Evolutionary conservation across 1,140 invertebrate genomes (phyloP).

Genomic region (Apis laboriosa): DNA sequence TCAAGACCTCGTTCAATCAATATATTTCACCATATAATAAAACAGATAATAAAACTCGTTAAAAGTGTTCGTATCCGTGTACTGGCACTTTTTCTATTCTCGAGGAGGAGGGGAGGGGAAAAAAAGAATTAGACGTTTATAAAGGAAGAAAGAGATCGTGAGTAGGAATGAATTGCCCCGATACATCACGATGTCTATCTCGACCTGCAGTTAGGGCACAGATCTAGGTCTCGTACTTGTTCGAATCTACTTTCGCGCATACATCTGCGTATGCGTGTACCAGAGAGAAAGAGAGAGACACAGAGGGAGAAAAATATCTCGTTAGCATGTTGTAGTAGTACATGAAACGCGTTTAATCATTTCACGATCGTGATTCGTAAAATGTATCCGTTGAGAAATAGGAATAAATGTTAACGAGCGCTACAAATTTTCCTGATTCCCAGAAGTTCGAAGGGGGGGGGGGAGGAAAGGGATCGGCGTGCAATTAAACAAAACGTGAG

Average conservation of each 20-base stretch:
- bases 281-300: not conserved
- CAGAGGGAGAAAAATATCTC: not conserved
- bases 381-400: slow-evolving; percentile 4
- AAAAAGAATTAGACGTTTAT: not conserved
- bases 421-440: slow-evolving; percentile 51
- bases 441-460: slow-evolving; percentile 57
- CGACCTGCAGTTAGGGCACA: not conserved
- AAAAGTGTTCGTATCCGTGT: too few species aligned
- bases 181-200: slow-evolving; percentile 51
- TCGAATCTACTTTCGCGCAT: not conserved
- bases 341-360: slow-evolving; percentile 22
- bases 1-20: too few species aligned
- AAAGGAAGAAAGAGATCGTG: not conserved
- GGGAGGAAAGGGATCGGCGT: slow-evolving; percentile 60
- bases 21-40: too few species aligned
- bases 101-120: too few species aligned
- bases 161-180: slow-evolving; percentile 43
- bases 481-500: slow-evolving; percentile 57
- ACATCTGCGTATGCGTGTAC: not conserved
- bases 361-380: slow-evolving; percentile 4
- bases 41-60: too few species aligned
- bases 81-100: not conserved
- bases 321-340: slow-evolving; percentile 41
- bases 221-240: slow-evolving; percentile 25
- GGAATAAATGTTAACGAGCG: slow-evolving; percentile 63